Evolutionary conservation across 2,797 vertebrate species (phyloP).

Genomic region (Hybognathus amarus): DNA sequence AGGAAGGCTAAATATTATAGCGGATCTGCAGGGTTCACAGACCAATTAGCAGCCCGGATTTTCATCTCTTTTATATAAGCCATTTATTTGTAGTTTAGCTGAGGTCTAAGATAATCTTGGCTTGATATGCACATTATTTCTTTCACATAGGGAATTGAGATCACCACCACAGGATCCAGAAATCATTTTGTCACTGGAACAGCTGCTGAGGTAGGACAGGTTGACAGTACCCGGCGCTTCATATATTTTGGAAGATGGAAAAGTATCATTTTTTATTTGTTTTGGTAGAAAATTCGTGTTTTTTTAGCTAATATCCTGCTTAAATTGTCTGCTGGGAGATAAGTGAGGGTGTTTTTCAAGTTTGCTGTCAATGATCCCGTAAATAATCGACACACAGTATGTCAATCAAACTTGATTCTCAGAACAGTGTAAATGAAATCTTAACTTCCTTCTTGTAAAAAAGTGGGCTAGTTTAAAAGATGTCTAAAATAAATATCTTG

Average conservation of each 20-base stretch:
- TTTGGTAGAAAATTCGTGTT: not conserved
- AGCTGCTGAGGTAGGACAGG: constrained; percentile 74
- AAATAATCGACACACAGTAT: not conserved
- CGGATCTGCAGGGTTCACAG: constrained; percentile 2
- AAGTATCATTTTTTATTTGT: not conserved
- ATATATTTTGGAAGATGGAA: not conserved
- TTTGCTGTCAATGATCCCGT: not conserved
- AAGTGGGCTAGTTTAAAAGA: not conserved
- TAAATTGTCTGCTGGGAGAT: constrained; percentile 3
- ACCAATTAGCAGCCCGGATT: constrained; percentile 9
- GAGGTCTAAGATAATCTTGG: constrained; percentile 9
- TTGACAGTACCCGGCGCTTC: constrained; percentile 12
- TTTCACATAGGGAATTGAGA: constrained; percentile 82
- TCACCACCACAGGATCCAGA: constrained; percentile 85
- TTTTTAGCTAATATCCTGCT: not conserved
- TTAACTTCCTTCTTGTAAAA: not conserved
- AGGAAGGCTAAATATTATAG: constrained; percentile 13
- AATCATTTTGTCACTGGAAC: constrained; percentile 87
- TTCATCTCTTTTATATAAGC: not conserved
- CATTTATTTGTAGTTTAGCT: constrained; percentile 2
- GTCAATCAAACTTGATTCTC: not conserved
- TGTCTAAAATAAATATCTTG: not conserved
- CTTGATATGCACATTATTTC: constrained; percentile 51
- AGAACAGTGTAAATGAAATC: not conserved
- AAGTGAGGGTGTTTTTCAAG: not conserved